These are phyloP conservation scores for Acinonyx jubatus DNA, from an alignment of 2,113 vertebrate species.

Conservation along the genomic window DNA sequence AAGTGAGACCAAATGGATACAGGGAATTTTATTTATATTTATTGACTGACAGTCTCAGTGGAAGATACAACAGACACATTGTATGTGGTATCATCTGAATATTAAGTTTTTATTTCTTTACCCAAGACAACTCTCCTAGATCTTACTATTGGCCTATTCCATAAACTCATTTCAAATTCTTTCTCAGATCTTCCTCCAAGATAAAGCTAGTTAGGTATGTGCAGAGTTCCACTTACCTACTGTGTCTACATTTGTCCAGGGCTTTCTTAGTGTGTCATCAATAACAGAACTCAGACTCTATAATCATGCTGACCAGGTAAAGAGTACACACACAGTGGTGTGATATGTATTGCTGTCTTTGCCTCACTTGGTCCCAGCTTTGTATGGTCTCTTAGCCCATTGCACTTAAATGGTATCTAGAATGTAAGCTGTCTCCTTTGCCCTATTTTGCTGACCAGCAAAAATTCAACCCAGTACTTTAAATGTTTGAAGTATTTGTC, in stretches of 20 bases:
- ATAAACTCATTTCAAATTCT: neutral
- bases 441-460: neutral
- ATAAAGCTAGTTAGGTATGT: neutral
- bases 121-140: neutral
- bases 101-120: neutral
- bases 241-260: neutral
- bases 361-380: neutral
- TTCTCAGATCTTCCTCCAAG: neutral
- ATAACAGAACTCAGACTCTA: neutral
- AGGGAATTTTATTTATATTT: neutral
- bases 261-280: neutral
- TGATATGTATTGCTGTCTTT: neutral
- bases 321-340: rapidly evolving
- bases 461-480: neutral
- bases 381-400: neutral
- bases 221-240: neutral
- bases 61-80: neutral
- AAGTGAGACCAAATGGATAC: neutral
- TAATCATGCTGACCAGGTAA: neutral
- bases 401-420: neutral
- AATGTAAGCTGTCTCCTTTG: neutral
- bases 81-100: neutral
- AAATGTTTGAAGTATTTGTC: neutral
- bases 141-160: neutral
- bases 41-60: neutral